Conservation (phyloP, 2,888 invertebrate species). For the Lissocephala sabroskyi region DNA sequence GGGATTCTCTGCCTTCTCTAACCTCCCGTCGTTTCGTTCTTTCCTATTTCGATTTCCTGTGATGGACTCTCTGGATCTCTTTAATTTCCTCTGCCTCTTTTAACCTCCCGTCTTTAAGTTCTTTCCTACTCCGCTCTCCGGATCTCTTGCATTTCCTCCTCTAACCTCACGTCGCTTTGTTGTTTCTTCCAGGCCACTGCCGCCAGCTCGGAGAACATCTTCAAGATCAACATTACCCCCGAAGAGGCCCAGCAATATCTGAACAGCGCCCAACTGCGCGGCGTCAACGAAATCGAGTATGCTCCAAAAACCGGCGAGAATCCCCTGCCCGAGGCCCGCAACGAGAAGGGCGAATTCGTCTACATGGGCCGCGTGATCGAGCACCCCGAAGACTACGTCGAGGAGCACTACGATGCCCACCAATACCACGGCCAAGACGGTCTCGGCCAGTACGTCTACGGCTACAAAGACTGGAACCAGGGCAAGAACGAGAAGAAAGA, state of each 20-base stretch:
- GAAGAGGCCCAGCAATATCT: conserved; percentile 73
- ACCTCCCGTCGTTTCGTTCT: too few relatives aligned
- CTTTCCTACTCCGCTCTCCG: too few relatives aligned
- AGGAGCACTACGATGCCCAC: conserved; percentile 80
- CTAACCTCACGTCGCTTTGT: too few relatives aligned
- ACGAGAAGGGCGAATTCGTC: conserved; percentile 68
- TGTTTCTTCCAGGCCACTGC: conserved; percentile 32
- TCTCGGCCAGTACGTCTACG: conserved; percentile 81
- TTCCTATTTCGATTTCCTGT: too few relatives aligned
- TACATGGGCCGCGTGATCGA: conserved; percentile 76
- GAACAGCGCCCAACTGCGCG: conserved; percentile 70
- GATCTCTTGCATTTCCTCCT: too few relatives aligned
- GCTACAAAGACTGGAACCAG: conserved; percentile 82
- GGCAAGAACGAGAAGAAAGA: conserved; percentile 82
- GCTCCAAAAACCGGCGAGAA: conserved; percentile 76
- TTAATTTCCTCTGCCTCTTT: too few relatives aligned
- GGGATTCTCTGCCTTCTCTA: too few relatives aligned
- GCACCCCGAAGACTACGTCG: conserved; percentile 79
- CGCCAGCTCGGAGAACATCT: conserved; percentile 72
- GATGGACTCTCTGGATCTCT: too few relatives aligned
- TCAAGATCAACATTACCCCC: conserved; percentile 74
- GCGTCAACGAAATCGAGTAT: conserved; percentile 73
- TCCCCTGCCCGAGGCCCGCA: conserved; percentile 71
- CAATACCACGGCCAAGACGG: conserved; percentile 83
- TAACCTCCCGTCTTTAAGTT: too few relatives aligned